Evolutionary conservation across 2,888 invertebrate species (phyloP), one percentile per base, ranked within the genome.

Genomic region (Cosmorhoe ocellata): DNA sequence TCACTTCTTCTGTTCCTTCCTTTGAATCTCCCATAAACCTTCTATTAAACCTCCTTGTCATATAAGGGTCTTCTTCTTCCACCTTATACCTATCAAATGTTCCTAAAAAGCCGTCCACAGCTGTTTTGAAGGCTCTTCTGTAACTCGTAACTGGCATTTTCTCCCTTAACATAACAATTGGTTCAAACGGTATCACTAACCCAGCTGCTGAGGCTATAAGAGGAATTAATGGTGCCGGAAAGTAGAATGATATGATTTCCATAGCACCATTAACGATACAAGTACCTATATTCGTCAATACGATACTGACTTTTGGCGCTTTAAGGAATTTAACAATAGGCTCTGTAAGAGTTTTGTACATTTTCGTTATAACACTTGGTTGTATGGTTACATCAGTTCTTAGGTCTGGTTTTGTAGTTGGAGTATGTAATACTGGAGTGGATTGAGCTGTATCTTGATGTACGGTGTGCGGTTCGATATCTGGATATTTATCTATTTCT

Each of bases 101-200:
- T 0, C 79, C 75, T 27, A 89, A 50, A 51, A 89, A 89, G 1
- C 77, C 70, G 30, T 71, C 70, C 0, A 89, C 63, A 2, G 88
- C 89, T 12, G 78, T 79, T 36, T 74, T 74, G 1, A 89, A 74
- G 0, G 89, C 89, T 59, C 88, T 68, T 40, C 86, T 78, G 27
- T 89, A 89, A 38, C 83, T 88, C 0, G 81, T 75, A 0, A 88
- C 85, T 1, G 89, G 89, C 79, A 89, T 84, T 60, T 63, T 79
- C 27, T 86, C 72, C 52, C 76, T 72, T 1, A 89, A 44, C 67
- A 78, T 76, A 0, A 88, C 81, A 0, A 89, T 77, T 26, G 89
- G 89, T 46, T 89, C 89, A 51, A 87, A 89, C 0, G 89, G 89
- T 56, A 89, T 86, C 0, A 88, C 39, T 65, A 83, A 74, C 0